phyloP scores from a whole-genome alignment of 2,797 vertebrate genomes.

The Knipowitschia caucasica region DNA sequence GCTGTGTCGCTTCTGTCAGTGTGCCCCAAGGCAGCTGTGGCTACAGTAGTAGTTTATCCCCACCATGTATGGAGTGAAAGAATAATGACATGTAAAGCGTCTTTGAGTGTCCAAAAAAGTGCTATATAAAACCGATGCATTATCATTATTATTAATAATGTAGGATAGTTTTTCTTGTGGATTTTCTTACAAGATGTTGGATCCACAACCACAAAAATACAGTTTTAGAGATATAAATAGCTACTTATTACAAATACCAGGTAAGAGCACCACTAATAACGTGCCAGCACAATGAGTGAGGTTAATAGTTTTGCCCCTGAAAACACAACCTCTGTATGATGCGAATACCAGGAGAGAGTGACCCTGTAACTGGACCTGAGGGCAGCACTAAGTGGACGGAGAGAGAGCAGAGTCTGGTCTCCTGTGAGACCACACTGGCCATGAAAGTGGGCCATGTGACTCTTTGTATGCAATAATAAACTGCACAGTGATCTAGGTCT shows the following conservation, averaged over 20 bases:
- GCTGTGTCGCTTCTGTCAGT: no score
- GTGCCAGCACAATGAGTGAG: not conserved
- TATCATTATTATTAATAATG: no score
- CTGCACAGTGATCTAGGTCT: conserved; percentile 16
- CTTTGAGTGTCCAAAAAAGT: no score
- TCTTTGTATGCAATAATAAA: not conserved
- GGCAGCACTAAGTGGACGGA: not conserved
- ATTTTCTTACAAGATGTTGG: no score
- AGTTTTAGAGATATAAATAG: no score
- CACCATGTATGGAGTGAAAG: no score
- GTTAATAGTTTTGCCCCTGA: conserved; percentile 1
- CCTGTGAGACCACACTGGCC: not conserved
- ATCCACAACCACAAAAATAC: no score
- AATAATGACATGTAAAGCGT: no score
- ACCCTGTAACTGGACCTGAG: not conserved
- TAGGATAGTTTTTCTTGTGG: no score
- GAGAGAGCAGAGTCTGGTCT: not conserved
- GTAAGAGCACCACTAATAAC: not conserved
- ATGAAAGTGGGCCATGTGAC: not conserved
- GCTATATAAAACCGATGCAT: no score
- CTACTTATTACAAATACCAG: not conserved
- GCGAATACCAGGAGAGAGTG: not conserved
- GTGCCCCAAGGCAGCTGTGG: no score
- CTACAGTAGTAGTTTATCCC: no score
- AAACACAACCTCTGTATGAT: conserved; percentile 1